These are phyloP conservation scores for Drosophila bifasciata DNA, from an alignment of 1,140 invertebrate species.

Conservation along the genomic window DNA sequence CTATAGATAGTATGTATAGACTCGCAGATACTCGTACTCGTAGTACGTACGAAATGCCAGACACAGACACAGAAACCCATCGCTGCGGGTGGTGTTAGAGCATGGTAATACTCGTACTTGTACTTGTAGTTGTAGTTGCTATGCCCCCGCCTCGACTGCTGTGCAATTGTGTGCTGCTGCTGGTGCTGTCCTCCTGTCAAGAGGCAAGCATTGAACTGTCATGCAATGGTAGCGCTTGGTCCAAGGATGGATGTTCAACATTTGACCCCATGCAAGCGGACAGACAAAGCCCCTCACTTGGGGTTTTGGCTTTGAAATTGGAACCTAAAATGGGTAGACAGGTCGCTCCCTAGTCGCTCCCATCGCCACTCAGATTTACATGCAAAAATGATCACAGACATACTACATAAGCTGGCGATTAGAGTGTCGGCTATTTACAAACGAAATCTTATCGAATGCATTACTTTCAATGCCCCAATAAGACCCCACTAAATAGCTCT, in stretches of 20 bases:
- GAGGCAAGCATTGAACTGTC: conserved; percentile 43
- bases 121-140: conserved; percentile 26
- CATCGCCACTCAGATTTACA: background rate
- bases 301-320: too few relatives aligned
- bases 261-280: conserved; percentile 55
- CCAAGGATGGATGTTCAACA: conserved; percentile 31
- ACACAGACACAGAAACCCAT: conserved; percentile 21
- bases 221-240: conserved; percentile 24
- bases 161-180: conserved; percentile 41
- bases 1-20: conserved; percentile 41
- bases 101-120: conserved; percentile 43
- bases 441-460: conserved; percentile 33
- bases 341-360: background rate
- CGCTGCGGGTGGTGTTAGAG: conserved; percentile 17
- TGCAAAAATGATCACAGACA: conserved; percentile 19
- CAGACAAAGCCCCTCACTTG: conserved; percentile 24
- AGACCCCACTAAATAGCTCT: conserved; percentile 42
- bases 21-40: conserved; percentile 18
- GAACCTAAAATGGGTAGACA: too few relatives aligned
- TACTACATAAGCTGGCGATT: too few relatives aligned
- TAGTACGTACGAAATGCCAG: conserved; percentile 33
- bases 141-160: conserved; percentile 35
- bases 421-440: conserved; percentile 47
- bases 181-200: conserved; percentile 21
- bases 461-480: conserved; percentile 39